These are phyloP conservation scores for Passerina amoena DNA, from an alignment of 2,113 vertebrate species.

Conservation along the genomic window DNA sequence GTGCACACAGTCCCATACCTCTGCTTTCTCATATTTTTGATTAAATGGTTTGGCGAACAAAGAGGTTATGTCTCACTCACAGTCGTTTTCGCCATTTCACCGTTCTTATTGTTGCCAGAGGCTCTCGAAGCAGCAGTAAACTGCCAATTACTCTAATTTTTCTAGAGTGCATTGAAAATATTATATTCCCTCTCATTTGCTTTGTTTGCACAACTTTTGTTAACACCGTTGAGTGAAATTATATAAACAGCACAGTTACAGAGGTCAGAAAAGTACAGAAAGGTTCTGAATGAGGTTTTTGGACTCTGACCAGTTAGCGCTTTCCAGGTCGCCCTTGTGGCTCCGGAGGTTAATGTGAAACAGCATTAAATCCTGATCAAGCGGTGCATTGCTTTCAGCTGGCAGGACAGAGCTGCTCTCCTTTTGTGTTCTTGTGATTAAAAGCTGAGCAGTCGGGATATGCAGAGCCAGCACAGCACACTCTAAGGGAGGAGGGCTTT, in stretches of 20 bases:
- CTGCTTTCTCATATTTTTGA: too few species aligned
- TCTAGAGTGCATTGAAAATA: neutral
- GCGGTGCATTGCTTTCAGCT: neutral
- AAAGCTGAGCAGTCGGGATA: neutral
- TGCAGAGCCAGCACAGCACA: neutral
- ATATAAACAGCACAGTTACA: neutral
- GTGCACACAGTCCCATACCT: too few species aligned
- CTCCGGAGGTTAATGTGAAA: neutral
- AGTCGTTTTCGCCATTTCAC: neutral
- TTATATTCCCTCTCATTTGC: neutral
- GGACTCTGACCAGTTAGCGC: neutral
- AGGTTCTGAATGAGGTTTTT: neutral
- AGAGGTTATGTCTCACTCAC: too few species aligned
- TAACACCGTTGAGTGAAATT: neutral
- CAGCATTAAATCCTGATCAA: neutral
- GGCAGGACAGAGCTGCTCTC: neutral
- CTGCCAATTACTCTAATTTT: neutral
- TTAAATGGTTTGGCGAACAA: too few species aligned
- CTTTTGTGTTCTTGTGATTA: rapidly evolving
- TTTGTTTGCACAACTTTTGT: neutral
- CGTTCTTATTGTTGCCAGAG: neutral
- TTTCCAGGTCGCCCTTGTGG: neutral
- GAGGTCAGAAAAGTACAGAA: neutral
- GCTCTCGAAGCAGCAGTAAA: neutral
- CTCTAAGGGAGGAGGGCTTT: neutral